Conservation (phyloP, 2,888 invertebrate species). For the Tachina fera region DNA sequence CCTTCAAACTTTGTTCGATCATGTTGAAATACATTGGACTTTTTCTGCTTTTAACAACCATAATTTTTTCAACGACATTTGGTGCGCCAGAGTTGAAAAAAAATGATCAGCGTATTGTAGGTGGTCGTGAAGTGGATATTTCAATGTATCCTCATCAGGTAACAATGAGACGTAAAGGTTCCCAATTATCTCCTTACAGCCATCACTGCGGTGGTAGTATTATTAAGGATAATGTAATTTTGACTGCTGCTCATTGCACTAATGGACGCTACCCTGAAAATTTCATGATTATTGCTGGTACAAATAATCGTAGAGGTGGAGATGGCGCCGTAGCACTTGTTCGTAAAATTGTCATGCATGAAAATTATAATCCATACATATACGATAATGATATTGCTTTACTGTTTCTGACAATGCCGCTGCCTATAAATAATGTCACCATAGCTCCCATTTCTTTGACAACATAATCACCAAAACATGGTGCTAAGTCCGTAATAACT, state of each 20-base stretch:
- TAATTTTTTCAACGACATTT: background rate
- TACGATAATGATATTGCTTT: constrained; percentile 85
- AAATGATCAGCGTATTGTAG: constrained; percentile 77
- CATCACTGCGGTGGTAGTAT: constrained; percentile 80
- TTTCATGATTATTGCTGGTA: constrained; percentile 84
- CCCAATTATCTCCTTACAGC: constrained; percentile 65
- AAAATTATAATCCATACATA: constrained; percentile 80
- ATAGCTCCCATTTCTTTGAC: constrained; percentile 76
- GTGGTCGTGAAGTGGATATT: constrained; percentile 75
- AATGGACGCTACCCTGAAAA: constrained; percentile 70
- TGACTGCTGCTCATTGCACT: constrained; percentile 81
- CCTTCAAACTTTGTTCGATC: background rate
- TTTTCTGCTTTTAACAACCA: background rate
- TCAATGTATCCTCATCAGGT: constrained; percentile 77
- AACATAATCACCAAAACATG: constrained; percentile 69
- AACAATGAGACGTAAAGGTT: constrained; percentile 75
- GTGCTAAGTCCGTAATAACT: constrained; percentile 73
- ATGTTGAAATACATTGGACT: constrained; percentile 31
- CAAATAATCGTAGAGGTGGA: constrained; percentile 82
- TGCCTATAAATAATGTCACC: constrained; percentile 77
- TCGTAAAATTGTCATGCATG: constrained; percentile 83
- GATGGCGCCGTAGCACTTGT: constrained; percentile 84
- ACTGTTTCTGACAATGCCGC: constrained; percentile 73
- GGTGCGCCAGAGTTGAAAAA: background rate
- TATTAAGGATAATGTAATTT: constrained; percentile 56